Percentiles rank a stretch among this genome's conserved stretches.
Conservation (phyloP, 1,140 invertebrate species). For the Reticulitermes speratus region DNA sequence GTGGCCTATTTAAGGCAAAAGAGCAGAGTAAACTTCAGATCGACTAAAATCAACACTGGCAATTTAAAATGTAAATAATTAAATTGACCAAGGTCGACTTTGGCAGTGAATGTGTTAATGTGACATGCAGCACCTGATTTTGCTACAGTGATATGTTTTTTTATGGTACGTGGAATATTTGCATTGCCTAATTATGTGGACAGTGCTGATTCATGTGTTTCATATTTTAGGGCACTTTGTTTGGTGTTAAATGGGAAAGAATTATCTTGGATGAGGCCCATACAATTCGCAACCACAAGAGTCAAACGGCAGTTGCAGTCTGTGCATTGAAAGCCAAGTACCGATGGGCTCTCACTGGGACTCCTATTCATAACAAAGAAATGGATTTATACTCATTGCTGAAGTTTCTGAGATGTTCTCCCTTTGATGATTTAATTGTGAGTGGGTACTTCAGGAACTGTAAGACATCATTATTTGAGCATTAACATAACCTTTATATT, state of each 20-base stretch:
- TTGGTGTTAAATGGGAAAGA: slow-evolving; percentile 74
- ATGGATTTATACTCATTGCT: slow-evolving; percentile 84
- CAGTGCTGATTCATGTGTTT: neutral
- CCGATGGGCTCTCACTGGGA: slow-evolving; percentile 90
- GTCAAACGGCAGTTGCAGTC: slow-evolving; percentile 68
- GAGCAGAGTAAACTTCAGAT: too few relatives aligned
- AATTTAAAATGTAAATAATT: too few relatives aligned
- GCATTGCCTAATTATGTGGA: neutral
- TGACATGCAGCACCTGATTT: too few relatives aligned
- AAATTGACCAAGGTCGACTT: too few relatives aligned
- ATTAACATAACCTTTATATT: too few relatives aligned
- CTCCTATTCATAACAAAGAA: slow-evolving; percentile 93
- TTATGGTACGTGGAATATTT: neutral
- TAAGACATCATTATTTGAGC: too few relatives aligned
- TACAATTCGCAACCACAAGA: slow-evolving; percentile 83
- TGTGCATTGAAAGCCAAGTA: slow-evolving; percentile 60
- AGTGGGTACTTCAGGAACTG: neutral
- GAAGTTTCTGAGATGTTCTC: slow-evolving; percentile 80
- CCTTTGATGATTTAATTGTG: slow-evolving; percentile 69
- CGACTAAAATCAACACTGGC: too few relatives aligned
- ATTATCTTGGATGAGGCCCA: slow-evolving; percentile 94
- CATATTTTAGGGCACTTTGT: slow-evolving; percentile 50
- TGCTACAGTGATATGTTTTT: neutral
- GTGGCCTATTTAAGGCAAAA: too few relatives aligned
- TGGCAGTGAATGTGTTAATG: too few relatives aligned